A percentile compares a stretch with the other conserved stretches of the same genome.
Evolutionary conservation across 64 coral and sea anemone species (phyloP).

Genomic region (Dendrophyllia cribrosa): DNA sequence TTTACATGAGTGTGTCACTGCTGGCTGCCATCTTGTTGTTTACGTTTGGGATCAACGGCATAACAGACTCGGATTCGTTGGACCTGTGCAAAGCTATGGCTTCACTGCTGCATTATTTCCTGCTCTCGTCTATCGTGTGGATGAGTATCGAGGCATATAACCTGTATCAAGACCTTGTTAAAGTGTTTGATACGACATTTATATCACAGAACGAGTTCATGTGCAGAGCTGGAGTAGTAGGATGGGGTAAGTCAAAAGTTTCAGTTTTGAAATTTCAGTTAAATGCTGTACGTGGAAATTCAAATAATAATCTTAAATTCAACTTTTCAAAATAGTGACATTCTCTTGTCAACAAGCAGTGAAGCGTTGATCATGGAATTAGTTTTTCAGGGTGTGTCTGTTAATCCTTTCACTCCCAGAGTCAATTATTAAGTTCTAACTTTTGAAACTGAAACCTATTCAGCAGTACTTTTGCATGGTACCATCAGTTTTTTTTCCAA

Average conservation of each 20-base stretch:
- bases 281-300: background rate
- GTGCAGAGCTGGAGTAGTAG: constrained; percentile 68
- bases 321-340: background rate
- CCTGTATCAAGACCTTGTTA: constrained; percentile 91
- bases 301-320: background rate
- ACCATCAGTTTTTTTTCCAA: no score
- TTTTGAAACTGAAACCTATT: no score
- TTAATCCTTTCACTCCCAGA: no score
- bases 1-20: constrained; percentile 74
- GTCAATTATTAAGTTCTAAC: no score
- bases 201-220: constrained; percentile 86
- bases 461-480: no score
- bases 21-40: constrained; percentile 71
- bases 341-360: no score
- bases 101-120: constrained; percentile 74
- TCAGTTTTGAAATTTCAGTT: background rate
- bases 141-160: constrained; percentile 89
- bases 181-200: constrained; percentile 87
- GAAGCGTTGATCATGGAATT: no score
- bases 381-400: no score
- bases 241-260: constrained; percentile 66
- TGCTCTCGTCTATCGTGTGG: constrained; percentile 86
- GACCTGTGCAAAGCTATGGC: constrained; percentile 75
- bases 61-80: constrained; percentile 2
- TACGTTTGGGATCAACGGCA: constrained; percentile 75